Evolutionary conservation across 2,888 invertebrate genomes (phyloP).

Genomic region (Amiota minor): DNA sequence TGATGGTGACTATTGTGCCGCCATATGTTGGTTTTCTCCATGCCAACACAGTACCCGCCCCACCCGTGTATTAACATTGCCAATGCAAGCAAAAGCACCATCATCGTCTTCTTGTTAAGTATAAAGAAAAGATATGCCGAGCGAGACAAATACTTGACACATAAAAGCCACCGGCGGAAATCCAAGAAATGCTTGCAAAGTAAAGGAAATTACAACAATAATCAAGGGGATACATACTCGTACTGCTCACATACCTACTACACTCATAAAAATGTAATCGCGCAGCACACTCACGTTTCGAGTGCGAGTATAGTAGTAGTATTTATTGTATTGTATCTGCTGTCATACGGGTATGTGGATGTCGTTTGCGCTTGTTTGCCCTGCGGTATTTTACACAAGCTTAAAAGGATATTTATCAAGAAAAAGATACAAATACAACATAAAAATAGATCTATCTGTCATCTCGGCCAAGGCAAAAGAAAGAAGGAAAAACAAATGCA

Average conservation of each 20-base stretch:
- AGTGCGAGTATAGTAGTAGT: too few relatives aligned
- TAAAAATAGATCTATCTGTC: not conserved
- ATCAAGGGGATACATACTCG: conserved; percentile 41
- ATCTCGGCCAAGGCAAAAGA: not conserved
- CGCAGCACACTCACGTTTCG: too few relatives aligned
- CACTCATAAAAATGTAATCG: conserved; percentile 1
- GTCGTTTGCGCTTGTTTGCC: not conserved
- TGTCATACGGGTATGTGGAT: not conserved
- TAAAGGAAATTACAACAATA: conserved; percentile 52
- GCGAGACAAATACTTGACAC: conserved; percentile 59
- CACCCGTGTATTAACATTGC: not conserved
- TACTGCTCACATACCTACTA: too few relatives aligned
- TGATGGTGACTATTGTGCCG: not conserved
- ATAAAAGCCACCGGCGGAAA: conserved; percentile 43
- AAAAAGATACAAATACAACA: not conserved
- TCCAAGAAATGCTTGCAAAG: conserved; percentile 24
- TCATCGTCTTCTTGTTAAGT: not conserved
- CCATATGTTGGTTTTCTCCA: conserved; percentile 15
- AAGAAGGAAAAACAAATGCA: not conserved
- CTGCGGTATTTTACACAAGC: conserved; percentile 11
- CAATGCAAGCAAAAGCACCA: not conserved
- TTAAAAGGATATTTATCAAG: conserved; percentile 21
- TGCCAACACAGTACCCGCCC: not conserved
- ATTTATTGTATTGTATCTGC: too few relatives aligned
- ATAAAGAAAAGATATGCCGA: conserved; percentile 19